Evolutionary conservation across 2,797 vertebrate species (phyloP), one percentile per base, ranked within the genome.

Genomic region (Ibycter americanus): DNA sequence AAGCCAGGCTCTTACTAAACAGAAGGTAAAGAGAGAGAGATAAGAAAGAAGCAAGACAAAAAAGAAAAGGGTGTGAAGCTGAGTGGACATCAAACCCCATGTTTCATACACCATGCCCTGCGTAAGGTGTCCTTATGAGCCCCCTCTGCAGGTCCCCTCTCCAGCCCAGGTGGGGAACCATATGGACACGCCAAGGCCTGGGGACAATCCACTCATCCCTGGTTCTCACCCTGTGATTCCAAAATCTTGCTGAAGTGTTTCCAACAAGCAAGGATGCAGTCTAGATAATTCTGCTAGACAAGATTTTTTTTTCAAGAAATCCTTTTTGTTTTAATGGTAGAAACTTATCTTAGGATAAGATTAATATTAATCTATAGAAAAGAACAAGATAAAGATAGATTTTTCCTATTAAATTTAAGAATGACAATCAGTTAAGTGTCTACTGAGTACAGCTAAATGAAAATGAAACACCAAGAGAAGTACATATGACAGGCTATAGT

Each of bases 401-500:
- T 96, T 93, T 83, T 19, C 67, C 70, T 92, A 92, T 95, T 94
- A 93, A 96, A 87, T 90, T 85, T 91, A 79, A 91, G 93, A 95
- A 96, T 88, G 93, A 88, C 87, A 92, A 82, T 81, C 81, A 85
- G 78, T 91, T 96, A 94, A 97, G 34, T 84, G 66, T 91, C 82
- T 96, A 66, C 95, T 95, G 95, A 94, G 96, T 83, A 84, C 10
- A 16, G 63, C 90, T 91, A 94, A 92, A 97, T 95, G 83, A 87
- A 97, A 97, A 97, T 71, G 94, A 89, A 98, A 93, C 81, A 92
- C 58, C 44, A 25, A 54, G 34, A 97, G 91, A 95, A 92, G 81
- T 86, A 82, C 83, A 83, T 95, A 92, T 96, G 97, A 97, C 93
- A 97, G 90, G 46, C 93, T 58, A 59, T 61, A 89, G 82, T 62